Conservation (phyloP, 2,888 invertebrate genomes). For the Perizoma affinitatum region DNA sequence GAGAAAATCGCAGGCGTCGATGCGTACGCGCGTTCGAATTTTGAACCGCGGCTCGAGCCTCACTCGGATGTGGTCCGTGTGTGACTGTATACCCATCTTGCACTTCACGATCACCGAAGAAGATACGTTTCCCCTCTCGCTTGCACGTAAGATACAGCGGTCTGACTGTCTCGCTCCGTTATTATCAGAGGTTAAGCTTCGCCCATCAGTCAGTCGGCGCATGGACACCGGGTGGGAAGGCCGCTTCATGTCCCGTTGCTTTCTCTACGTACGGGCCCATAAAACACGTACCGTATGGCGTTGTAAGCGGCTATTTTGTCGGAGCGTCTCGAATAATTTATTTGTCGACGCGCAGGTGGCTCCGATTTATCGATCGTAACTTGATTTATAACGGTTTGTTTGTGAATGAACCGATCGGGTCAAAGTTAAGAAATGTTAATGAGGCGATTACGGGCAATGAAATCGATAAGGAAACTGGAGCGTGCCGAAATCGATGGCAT, state of each 20-base stretch:
- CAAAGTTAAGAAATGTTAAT: slow-evolving; percentile 63
- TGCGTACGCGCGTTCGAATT: slow-evolving; percentile 77
- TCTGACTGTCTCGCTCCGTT: slow-evolving; percentile 70
- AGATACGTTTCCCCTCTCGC: slow-evolving; percentile 70
- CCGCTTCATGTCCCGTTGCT: slow-evolving; percentile 71
- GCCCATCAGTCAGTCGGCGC: slow-evolving; percentile 81
- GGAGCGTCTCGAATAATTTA: slow-evolving; percentile 62
- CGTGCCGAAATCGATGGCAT: slow-evolving; percentile 62
- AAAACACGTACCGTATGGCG: slow-evolving; percentile 70
- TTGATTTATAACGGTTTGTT: slow-evolving; percentile 43
- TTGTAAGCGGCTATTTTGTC: slow-evolving; percentile 62
- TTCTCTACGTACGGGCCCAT: slow-evolving; percentile 66
- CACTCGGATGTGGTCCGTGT: slow-evolving; percentile 81
- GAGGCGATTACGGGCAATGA: slow-evolving; percentile 43
- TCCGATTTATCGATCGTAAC: slow-evolving; percentile 46
- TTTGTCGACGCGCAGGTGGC: slow-evolving; percentile 62
- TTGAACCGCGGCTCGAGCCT: slow-evolving; percentile 72
- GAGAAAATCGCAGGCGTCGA: slow-evolving; percentile 62
- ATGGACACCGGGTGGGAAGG: slow-evolving; percentile 76
- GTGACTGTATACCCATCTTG: slow-evolving; percentile 83
- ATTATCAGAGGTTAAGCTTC: slow-evolving; percentile 82
- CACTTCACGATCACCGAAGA: slow-evolving; percentile 82
- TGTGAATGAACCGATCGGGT: slow-evolving; percentile 53
- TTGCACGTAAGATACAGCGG: slow-evolving; percentile 47
- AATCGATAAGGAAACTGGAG: slow-evolving; percentile 56